Base-by-base conservation (phyloP, 2,888 invertebrate genomes). In the Drosophila histrio region DNA sequence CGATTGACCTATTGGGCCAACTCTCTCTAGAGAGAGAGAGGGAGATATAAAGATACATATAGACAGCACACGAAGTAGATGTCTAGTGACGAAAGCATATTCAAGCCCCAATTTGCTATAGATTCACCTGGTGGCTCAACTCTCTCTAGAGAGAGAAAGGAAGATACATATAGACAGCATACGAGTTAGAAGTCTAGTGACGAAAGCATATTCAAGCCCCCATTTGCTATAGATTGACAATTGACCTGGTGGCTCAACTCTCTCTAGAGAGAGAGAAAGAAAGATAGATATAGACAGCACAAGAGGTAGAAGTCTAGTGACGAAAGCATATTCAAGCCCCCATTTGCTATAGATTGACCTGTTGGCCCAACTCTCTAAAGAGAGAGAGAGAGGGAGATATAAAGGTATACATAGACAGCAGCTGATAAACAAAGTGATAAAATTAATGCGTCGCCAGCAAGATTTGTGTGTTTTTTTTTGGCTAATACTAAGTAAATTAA, bases 381-480 rank as follows among this genome's bases (percentile, higher is more conserved):
- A 11, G 19, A 28, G 26, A 8, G 13, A 13, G 8, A 41, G 6
- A 24, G 41, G 13, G 3, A 26, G 21, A 17, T 24, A 7, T 7
- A n/a, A 11, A 41, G 15, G 9, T 1, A 46, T 11, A 46, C 13
- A 52, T 43, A 38, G 19, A 13, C 56, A 50, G 39, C 13, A 28
- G 38, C 47, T 77, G 70, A 84, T 84, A 84, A 80, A 77, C 70
- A 84, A 74, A 69, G 70, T 70, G 79, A 88, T 88, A 77, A 88
- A 87, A 80, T 36, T 28, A 68, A 80, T 84, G 69, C 81, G 84
- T 46, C 60, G 77, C 54, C 70, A 56, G 34, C 24, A 8, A 52
- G 43, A 59, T 22, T n/a, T 56, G 0, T 28, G n/a, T n/a, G n/a
- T 47, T 47, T 30, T 24, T 41, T 22, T 30, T 57, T 58, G 46